A percentile compares a stretch with the other conserved stretches of the same genome.
These are phyloP conservation scores for Eunapius fragilis DNA, from an alignment of 37 sponge, comb jelly and placozoan species.

Conservation along the genomic window DNA sequence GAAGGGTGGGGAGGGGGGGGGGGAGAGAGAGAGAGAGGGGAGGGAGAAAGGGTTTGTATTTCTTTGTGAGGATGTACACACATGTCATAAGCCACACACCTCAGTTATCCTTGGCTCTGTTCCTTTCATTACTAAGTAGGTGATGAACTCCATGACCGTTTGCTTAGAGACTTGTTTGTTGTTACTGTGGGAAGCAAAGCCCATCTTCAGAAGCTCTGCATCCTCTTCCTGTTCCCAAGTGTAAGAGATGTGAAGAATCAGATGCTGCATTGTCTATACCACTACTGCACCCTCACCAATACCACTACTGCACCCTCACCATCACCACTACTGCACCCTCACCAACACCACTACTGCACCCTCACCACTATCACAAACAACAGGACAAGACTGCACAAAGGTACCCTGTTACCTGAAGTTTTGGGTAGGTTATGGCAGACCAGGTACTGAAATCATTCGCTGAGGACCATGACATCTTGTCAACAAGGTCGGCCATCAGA, in stretches of 20 bases:
- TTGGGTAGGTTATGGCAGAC: slow-evolving; percentile 49
- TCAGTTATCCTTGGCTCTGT: slow-evolving; percentile 61
- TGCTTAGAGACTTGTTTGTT: slow-evolving; percentile 28
- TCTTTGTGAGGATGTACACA: too few species aligned
- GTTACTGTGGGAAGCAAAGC: slow-evolving; percentile 41
- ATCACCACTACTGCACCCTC: too few species aligned
- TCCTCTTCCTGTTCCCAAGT: slow-evolving; percentile 69
- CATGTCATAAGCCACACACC: too few species aligned
- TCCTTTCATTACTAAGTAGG: slow-evolving; percentile 38
- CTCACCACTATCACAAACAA: too few species aligned
- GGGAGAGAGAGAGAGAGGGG: too few species aligned
- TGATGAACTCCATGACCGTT: slow-evolving; percentile 43
- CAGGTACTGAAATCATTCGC: slow-evolving; percentile 39
- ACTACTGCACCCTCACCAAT: too few species aligned
- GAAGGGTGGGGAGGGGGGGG: too few species aligned
- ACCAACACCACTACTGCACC: too few species aligned
- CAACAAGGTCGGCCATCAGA: slow-evolving; percentile 33
- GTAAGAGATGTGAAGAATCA: too few species aligned
- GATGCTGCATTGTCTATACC: too few species aligned
- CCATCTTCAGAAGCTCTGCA: slow-evolving; percentile 51
- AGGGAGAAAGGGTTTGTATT: background rate
- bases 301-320: too few species aligned
- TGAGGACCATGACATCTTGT: slow-evolving; percentile 27
- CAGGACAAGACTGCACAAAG: too few species aligned
- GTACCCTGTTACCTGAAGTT: slow-evolving; percentile 34